Conservation (phyloP, 2,797 vertebrate genomes). For the Champsocephalus esox region DNA sequence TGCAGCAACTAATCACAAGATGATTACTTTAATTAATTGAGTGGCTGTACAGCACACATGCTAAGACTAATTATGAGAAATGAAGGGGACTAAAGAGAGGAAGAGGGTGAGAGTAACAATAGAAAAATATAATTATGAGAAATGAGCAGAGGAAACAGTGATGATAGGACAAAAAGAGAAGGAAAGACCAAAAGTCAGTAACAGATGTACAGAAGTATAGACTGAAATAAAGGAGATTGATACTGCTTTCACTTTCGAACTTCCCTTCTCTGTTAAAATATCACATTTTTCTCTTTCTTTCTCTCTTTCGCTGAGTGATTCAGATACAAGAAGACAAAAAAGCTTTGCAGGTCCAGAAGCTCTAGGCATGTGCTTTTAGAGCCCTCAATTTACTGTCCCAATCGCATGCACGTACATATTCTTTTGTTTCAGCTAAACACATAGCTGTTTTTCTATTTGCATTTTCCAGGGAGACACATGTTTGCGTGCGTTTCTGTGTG, state of each 20-base stretch:
- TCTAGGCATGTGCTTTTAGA: conserved; percentile 15
- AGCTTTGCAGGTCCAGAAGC: conserved; percentile 25
- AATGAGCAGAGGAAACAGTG: conserved; percentile 5
- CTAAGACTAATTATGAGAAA: conserved; percentile 66
- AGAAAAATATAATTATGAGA: conserved; percentile 14
- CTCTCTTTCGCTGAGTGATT: conserved; percentile 12
- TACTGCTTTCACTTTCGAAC: conserved; percentile 1
- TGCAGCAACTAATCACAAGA: conserved; percentile 65
- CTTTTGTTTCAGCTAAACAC: conserved; percentile 24
- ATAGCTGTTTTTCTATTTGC: conserved; percentile 12
- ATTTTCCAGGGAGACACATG: conserved; percentile 17
- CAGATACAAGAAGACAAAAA: conserved; percentile 39
- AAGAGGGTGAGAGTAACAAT: conserved; percentile 15
- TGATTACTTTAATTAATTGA: conserved; percentile 75
- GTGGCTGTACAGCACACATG: conserved; percentile 43
- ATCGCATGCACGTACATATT: neutral
- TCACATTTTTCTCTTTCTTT: conserved; percentile 3
- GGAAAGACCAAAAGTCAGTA: conserved; percentile 22
- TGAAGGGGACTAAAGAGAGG: conserved; percentile 1
- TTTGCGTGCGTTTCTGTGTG: neutral
- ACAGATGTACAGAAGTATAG: conserved; percentile 8
- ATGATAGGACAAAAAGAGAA: conserved; percentile 29
- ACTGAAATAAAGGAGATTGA: conserved; percentile 15
- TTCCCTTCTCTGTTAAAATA: neutral
- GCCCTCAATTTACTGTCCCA: neutral